Conservation (phyloP, 2,888 invertebrate genomes). For the Leptodirus hochenwartii region DNA sequence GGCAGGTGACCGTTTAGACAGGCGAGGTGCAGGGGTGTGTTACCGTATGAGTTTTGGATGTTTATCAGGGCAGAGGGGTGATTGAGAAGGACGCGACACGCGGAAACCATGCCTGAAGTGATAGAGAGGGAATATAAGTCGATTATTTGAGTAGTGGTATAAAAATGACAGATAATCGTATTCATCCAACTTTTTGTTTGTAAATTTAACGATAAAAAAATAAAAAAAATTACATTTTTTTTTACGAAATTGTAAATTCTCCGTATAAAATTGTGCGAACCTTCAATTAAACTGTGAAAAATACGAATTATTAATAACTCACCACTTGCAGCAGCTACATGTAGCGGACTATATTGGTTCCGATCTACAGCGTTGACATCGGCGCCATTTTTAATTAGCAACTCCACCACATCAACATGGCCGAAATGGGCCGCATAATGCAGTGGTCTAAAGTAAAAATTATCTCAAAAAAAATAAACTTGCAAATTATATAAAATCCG, state of each 20-base stretch:
- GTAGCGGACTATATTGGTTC: slow-evolving; percentile 37
- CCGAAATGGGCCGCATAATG: slow-evolving; percentile 45
- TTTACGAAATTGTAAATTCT: too few relatives aligned
- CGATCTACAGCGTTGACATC: slow-evolving; percentile 31
- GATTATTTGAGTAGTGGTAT: too few relatives aligned
- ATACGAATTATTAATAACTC: slow-evolving; percentile 5
- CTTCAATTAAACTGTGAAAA: slow-evolving; percentile 1
- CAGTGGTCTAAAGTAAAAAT: slow-evolving; percentile 28
- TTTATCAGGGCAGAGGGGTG: slow-evolving; percentile 37
- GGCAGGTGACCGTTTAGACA: slow-evolving; percentile 40
- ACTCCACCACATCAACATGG: slow-evolving; percentile 28
- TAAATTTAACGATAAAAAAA: too few relatives aligned
- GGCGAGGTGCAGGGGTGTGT: slow-evolving; percentile 39
- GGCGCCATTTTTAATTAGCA: slow-evolving; percentile 27
- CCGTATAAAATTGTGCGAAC: too few relatives aligned
- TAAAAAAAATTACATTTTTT: too few relatives aligned
- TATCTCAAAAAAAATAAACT: neutral
- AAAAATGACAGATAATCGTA: too few relatives aligned
- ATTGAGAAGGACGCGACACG: slow-evolving; percentile 27
- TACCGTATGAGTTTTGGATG: slow-evolving; percentile 36
- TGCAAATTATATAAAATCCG: slow-evolving; percentile 2
- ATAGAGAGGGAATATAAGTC: too few relatives aligned
- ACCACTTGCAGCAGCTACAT: slow-evolving; percentile 40
- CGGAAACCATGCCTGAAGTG: slow-evolving; percentile 18
- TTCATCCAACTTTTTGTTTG: too few relatives aligned